phyloP scores from a whole-genome alignment of 2,797 vertebrate genomes.

The Danio kyathit region DNA sequence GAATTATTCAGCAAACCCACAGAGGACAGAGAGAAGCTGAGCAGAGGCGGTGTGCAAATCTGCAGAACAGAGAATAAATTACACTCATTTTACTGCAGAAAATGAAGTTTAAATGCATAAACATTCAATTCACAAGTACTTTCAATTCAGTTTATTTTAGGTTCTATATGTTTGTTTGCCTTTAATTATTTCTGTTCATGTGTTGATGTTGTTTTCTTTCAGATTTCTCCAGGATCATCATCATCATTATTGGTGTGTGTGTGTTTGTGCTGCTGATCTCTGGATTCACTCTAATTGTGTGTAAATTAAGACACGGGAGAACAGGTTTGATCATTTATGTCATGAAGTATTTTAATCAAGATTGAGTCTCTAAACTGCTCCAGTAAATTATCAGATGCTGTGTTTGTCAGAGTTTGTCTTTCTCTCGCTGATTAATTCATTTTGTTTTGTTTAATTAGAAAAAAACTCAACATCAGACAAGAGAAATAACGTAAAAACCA shows the following conservation, averaged over 20 bases:
- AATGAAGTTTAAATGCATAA: not conserved
- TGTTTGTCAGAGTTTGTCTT: too few species aligned
- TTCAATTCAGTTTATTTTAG: too few species aligned
- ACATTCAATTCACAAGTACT: not conserved
- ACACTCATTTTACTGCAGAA: not conserved
- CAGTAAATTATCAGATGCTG: too few species aligned
- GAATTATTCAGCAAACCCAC: not conserved
- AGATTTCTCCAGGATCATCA: conserved; percentile 11
- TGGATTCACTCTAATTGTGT: conserved; percentile 26
- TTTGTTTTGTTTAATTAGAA: too few species aligned
- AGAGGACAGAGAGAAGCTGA: not conserved
- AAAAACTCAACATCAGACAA: too few species aligned
- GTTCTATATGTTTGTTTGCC: not conserved
- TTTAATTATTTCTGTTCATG: too few species aligned
- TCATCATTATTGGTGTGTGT: conserved; percentile 27
- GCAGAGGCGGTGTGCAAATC: not conserved
- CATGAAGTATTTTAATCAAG: too few species aligned
- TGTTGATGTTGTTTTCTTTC: not conserved
- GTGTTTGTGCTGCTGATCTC: conserved; percentile 11
- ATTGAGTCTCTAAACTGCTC: too few species aligned
- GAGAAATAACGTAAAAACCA: too few species aligned
- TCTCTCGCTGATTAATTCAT: too few species aligned
- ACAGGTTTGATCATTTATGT: not conserved
- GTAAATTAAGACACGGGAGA: not conserved
- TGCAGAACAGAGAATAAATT: not conserved